phyloP scores from a whole-genome alignment of 2,888 invertebrate genomes.

The Nemoura dubitans region DNA sequence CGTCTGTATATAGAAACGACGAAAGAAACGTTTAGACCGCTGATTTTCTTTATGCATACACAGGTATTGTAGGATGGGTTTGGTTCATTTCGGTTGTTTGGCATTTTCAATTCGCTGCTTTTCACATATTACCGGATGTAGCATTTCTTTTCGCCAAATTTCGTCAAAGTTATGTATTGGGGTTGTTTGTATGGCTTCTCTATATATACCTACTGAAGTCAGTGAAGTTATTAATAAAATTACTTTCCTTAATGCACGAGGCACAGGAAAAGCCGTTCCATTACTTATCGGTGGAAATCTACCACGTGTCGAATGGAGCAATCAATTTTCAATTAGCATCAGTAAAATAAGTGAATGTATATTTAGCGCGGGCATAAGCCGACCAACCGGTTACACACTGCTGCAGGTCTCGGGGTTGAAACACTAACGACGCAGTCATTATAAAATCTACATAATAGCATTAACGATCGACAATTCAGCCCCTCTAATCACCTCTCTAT shows the following conservation, averaged over 20 bases:
- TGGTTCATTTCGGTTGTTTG: no score
- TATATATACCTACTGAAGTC: no score
- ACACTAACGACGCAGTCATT: constrained; percentile 19
- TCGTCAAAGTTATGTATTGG: no score
- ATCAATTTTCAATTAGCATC: not conserved
- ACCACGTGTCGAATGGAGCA: not conserved
- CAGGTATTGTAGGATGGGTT: no score
- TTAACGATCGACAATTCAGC: not conserved
- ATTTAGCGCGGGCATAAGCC: not conserved
- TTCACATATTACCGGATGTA: no score
- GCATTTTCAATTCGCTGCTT: no score
- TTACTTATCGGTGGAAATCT: not conserved
- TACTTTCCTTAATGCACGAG: not conserved
- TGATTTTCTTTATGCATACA: no score
- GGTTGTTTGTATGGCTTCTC: no score
- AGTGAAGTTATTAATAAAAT: not conserved
- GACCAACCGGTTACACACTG: constrained; percentile 34
- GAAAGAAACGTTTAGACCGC: no score
- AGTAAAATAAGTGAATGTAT: not conserved
- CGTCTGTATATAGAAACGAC: no score
- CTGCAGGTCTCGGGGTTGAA: constrained; percentile 22
- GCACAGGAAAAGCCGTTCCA: not conserved
- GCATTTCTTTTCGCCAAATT: no score
- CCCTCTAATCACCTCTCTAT: constrained; percentile 27
- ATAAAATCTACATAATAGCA: constrained; percentile 34